phyloP scores from a whole-genome alignment of 2,113 vertebrate genomes.

The Lophotis ruficrista region DNA sequence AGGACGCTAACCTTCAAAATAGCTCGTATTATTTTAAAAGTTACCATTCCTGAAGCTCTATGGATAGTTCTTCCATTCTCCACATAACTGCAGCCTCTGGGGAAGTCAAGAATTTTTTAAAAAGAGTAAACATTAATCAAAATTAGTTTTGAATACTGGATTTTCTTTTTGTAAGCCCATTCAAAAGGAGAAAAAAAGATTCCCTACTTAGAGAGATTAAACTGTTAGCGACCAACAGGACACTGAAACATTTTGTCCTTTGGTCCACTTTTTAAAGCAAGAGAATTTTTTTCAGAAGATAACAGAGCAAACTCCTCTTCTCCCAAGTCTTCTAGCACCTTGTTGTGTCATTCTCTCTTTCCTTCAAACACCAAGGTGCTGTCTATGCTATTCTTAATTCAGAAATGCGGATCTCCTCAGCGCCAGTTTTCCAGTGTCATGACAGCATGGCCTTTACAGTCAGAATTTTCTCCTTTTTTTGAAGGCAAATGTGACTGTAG shows the following conservation, averaged over 20 bases:
- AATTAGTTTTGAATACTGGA: not conserved
- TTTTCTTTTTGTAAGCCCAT: not conserved
- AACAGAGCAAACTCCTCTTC: rapidly evolving
- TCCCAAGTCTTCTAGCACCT: not conserved
- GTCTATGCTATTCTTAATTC: not conserved
- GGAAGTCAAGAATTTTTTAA: not conserved
- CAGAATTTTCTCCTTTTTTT: not conserved
- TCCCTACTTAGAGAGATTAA: not conserved
- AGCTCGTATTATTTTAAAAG: not conserved
- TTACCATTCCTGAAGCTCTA: not conserved
- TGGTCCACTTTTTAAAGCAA: not conserved
- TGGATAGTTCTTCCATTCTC: not conserved
- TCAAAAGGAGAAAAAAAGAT: not conserved
- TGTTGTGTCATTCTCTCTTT: not conserved
- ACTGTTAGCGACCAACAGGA: not conserved
- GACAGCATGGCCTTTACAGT: not conserved
- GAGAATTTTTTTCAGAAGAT: not conserved
- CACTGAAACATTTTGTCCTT: not conserved
- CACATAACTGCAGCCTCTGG: not conserved
- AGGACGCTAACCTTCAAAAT: not conserved
- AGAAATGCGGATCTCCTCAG: not conserved
- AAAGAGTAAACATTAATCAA: not conserved
- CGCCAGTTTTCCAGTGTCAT: rapidly evolving
- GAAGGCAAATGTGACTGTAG: not conserved
- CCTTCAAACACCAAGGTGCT: not conserved